Conservation (phyloP, 2,797 vertebrate genomes). For the Oreonectes daqikongensis region DNA sequence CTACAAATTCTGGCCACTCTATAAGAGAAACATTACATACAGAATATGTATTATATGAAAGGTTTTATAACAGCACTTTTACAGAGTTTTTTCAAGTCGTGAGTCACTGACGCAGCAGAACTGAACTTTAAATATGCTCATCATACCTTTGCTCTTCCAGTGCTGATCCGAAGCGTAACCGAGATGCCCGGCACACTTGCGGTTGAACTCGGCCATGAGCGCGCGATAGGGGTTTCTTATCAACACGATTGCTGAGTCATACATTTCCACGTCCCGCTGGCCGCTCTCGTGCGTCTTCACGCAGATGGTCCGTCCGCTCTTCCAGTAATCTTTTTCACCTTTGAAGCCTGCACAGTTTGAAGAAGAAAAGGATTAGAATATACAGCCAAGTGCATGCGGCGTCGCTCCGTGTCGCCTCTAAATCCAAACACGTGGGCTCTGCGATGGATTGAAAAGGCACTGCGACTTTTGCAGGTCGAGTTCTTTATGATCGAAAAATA, state of each 20-base stretch:
- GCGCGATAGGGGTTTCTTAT: constrained; percentile 95
- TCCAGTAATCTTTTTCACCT: constrained; percentile 98
- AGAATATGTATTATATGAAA: background rate
- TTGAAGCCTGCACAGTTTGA: constrained; percentile 85
- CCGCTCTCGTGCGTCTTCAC: constrained; percentile 97
- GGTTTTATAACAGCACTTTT: background rate
- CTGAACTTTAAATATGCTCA: background rate
- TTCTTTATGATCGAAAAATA: constrained; percentile 35
- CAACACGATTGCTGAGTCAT: constrained; percentile 89
- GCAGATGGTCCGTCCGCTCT: constrained; percentile 92
- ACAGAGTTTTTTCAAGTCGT: background rate
- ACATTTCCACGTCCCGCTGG: constrained; percentile 92
- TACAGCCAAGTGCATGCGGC: constrained; percentile 37
- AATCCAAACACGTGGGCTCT: constrained; percentile 31
- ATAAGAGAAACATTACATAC: background rate
- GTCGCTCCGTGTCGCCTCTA: constrained; percentile 17
- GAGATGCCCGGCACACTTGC: constrained; percentile 94
- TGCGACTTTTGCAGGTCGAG: constrained; percentile 41
- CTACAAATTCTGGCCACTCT: constrained; percentile 98
- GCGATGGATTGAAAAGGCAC: constrained; percentile 46
- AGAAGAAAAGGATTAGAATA: constrained; percentile 22
- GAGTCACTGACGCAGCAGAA: background rate
- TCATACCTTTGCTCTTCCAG: constrained; percentile 92
- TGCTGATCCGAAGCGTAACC: constrained; percentile 89
- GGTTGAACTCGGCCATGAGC: constrained; percentile 93